Evolutionary conservation across 2,888 invertebrate genomes (phyloP).

Genomic region (Cheilosia scutellata): DNA sequence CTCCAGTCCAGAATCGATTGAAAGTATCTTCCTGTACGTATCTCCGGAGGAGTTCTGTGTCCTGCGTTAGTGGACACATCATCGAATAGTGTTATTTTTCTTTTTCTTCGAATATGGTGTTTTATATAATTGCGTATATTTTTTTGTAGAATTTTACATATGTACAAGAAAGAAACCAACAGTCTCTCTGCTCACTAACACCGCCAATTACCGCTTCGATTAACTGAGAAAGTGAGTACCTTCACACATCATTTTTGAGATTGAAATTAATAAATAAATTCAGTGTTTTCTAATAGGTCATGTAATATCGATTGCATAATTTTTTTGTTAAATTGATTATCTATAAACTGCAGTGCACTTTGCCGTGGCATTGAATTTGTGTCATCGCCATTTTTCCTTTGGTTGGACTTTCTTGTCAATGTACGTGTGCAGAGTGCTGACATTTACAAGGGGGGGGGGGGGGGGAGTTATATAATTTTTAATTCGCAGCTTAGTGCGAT

Average conservation of each 20-base stretch:
- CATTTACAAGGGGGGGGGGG: neutral
- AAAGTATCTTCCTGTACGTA: slow-evolving; percentile 23
- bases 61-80: neutral
- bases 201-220: slow-evolving; percentile 16
- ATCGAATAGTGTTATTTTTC: slow-evolving; percentile 18
- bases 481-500: neutral
- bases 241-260: neutral
- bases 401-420: neutral
- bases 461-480: slow-evolving; percentile 48
- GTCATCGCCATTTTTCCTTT: neutral
- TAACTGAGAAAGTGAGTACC: slow-evolving; percentile 38
- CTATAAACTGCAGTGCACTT: slow-evolving; percentile 18
- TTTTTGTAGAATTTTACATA: slow-evolving; percentile 33
- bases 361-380: slow-evolving; percentile 41
- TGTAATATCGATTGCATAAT: slow-evolving; percentile 67
- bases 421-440: neutral
- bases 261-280: neutral
- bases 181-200: neutral
- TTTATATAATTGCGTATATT: slow-evolving; percentile 52
- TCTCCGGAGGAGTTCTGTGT: slow-evolving; percentile 21
- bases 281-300: slow-evolving; percentile 16
- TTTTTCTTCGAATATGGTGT: slow-evolving; percentile 12
- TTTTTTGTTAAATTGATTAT: slow-evolving; percentile 23
- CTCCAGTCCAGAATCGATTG: slow-evolving; percentile 28
- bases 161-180: slow-evolving; percentile 1